Base-by-base conservation (phyloP, 1,140 invertebrate genomes). In the Drosophila navojoa region DNA sequence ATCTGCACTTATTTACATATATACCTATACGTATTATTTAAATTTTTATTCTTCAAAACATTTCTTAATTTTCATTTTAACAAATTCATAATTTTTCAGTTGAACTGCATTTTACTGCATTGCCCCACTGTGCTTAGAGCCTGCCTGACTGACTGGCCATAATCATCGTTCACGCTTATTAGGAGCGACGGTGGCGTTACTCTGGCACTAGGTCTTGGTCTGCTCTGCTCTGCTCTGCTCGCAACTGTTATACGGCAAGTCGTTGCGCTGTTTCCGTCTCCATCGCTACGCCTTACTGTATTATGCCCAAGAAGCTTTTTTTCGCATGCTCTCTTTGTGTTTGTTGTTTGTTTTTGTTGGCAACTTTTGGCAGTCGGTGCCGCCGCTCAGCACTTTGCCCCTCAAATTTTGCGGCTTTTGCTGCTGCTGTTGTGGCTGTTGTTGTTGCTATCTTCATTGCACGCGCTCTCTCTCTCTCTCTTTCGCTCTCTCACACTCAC, bases 171-270 rank as follows among this genome's bases (percentile, higher is more conserved):
- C 42, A 69, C 68, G 70, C 63, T 59, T 73, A 67, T 68, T 68
- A 64, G 55, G 47, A 69, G 42, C 27, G 38, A 54, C 53, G 52
- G 22, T 44, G 49, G 16, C 53, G 54, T 64, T 71, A 38, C 47
- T 69, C 25, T 69, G 45, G 10, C 38, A 50, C 38, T 32, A 32
- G 16, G 45, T 52, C 42, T 59, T 54, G 44, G 27, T 67, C 45
- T 25, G 29, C 49, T n/a, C 2, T 10, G n/a, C 49, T n/a, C 2
- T 10, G n/a, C 42, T 58, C n/a, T 50, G 59, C 54, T 64, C 19
- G 16, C 11, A 60, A 87, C 82, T 87, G 82, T 82, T 70, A 89
- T 84, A 84, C 75, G n/a, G 3, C 64, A 74, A 69, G 64, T 58
- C 67, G 57, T 53, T 59, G 25, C 42, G 69, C 57, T 38, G 45